Base-by-base conservation (phyloP, 2,797 vertebrate genomes). In the Margarornis squamiger region DNA sequence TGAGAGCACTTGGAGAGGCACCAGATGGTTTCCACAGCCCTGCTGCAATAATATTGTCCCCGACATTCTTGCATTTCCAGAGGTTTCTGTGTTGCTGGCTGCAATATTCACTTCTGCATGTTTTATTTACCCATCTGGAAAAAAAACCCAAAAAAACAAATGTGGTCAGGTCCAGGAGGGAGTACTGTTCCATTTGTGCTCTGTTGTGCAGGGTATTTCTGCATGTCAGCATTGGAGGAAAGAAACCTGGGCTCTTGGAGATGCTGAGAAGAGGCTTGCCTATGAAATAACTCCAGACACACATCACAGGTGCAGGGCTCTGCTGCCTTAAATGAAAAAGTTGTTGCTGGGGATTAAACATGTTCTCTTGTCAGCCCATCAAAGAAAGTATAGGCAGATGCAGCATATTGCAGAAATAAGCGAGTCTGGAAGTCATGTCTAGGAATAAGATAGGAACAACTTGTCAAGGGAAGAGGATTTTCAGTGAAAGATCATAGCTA, bases 241-340 rank as follows among this genome's bases (percentile, higher is more conserved):
- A 52, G 67, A 71, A 63, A 41, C 24, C 14, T 75, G 36, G 43
- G 32, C 18, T 68, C 21, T 29, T 71, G n/a, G 55, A 75, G 19
- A 17, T 2, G 0, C 49, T 61, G 70, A 22, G 19, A 59, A 67
- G 52, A 61, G 41, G 10, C 7, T 52, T 55, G 16, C 32, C n/a
- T n/a, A 1, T 63, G 48, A 70, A 75, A 29, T 76, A 62, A 66
- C 10, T 6, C 12, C 26, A 78, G 45, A 30, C 9, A 27, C 17
- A 18, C 0, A 0, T 66, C 51, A 51, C 23, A 80, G 30, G 43
- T 0, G 2, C 1, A 5, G 41, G 54, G 24, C 54, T 71, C 38
- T 72, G 29, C 58, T n/a, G 12, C n/a, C 34, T 32, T 34, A 54
- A 72, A 49, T 48, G 27, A 75, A 54, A 88, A 82, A 55, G 54